These are phyloP conservation scores for Drosophila bocki DNA, from an alignment of 1,140 invertebrate genomes.

Conservation along the genomic window DNA sequence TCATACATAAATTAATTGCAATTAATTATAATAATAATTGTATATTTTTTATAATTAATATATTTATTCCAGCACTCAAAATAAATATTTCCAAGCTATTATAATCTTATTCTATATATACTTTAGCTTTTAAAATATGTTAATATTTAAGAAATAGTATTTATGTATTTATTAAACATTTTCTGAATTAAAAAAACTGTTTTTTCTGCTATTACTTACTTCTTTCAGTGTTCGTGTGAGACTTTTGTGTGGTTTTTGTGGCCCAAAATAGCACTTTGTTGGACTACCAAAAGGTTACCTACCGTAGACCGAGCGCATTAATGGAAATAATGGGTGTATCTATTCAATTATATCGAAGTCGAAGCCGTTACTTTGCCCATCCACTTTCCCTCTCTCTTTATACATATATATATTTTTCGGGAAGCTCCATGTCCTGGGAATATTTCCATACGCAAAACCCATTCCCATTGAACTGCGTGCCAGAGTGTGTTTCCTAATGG, in stretches of 20 bases:
- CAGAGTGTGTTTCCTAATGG: constrained; percentile 53
- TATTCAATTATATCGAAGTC: constrained; percentile 73
- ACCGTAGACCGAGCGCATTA: constrained; percentile 49
- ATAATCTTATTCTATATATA: no score
- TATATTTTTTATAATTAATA: no score
- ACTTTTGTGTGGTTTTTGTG: constrained; percentile 73
- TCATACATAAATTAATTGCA: no score
- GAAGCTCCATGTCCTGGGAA: background rate
- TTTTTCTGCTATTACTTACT: background rate
- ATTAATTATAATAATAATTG: no score
- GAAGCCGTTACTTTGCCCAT: constrained; percentile 25
- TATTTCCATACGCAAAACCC: background rate
- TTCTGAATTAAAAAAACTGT: no score
- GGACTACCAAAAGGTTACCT: constrained; percentile 34
- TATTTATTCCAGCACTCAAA: no score
- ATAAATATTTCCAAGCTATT: no score
- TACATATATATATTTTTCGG: background rate
- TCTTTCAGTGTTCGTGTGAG: constrained; percentile 1
- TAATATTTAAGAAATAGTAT: no score
- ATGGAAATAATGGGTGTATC: constrained; percentile 74
- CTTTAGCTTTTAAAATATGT: no score
- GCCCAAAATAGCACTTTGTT: constrained; percentile 67
- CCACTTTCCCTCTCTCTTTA: constrained; percentile 1
- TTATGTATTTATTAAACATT: no score
- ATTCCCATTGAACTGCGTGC: background rate